Base-by-base conservation (phyloP, 2,797 vertebrate genomes). In the Chaunax sp. region DNA sequence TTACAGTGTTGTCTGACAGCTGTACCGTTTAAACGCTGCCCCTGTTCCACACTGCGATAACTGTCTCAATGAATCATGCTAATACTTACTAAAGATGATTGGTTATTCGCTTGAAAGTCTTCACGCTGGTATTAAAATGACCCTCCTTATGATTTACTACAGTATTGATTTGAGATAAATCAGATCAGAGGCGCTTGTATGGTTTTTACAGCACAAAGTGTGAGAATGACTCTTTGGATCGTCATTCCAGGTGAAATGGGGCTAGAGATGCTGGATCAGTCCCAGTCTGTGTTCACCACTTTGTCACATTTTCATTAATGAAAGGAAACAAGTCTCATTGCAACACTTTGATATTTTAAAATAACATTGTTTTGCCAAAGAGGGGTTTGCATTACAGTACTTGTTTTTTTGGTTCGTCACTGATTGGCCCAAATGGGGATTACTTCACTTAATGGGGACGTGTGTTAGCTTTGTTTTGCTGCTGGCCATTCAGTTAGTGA, bases 131-230 rank as follows among this genome's bases (percentile, higher is more conserved):
- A 65, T 85, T 82, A 67, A 83, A 69, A 83, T 75, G 5, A 83
- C 75, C 63, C 41, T 64, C 55, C 52, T 47, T 33, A 55, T 76
- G 58, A 80, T 75, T 72, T 75, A 77, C 51, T 3, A 5, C 14
- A 15, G 6, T 62, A 77, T 82, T 35, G 71, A 89, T 81, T 81
- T 7, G 59, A 68, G 50, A 72, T 82, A 28, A 82, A 76, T 82
- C 69, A 63, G 49, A 56, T 40, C 28, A 35, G 54, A 72, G 45
- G 33, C 64, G 63, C 55, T 55, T 33, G 43, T 69, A 18, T 11
- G 20, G 6, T 37, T 23, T 35, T 46, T 53, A 38, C 11, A 10
- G 18, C 15, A 11, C 22, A 5, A 18, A 47, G 20, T 56, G 40
- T 35, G 45, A 43, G 26, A 25, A 16, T 7, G 3, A 15, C 33